These are phyloP conservation scores for Triplophysa siluroides DNA, from an alignment of 2,113 vertebrate genomes.

Conservation along the genomic window DNA sequence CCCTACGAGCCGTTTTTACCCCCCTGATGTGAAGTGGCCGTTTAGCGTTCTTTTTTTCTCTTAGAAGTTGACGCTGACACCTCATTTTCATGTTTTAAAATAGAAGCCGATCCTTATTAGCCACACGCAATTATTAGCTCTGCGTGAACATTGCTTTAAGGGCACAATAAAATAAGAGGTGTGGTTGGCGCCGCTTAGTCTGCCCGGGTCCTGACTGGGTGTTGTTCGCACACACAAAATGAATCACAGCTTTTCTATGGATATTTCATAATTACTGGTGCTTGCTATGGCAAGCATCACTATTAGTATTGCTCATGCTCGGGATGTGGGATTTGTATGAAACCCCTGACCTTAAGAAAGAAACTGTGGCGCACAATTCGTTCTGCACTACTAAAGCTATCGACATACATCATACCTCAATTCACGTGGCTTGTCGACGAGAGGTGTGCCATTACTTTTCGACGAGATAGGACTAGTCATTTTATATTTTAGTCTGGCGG, in stretches of 20 bases:
- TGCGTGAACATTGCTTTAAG: not conserved
- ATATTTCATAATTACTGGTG: constrained; percentile 20
- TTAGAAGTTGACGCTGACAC: not conserved
- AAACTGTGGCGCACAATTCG: not conserved
- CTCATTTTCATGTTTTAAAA: constrained; percentile 31
- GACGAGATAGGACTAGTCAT: not conserved
- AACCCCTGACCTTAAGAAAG: not conserved
- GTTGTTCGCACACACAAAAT: constrained; percentile 20
- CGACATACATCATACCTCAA: not conserved
- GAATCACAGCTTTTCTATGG: constrained; percentile 5
- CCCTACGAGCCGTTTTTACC: constrained; percentile 37
- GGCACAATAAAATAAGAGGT: constrained; percentile 26
- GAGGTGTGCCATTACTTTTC: not conserved
- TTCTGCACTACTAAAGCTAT: not conserved
- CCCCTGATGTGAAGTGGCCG: constrained; percentile 29
- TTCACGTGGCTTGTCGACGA: constrained; percentile 2
- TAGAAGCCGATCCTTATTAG: constrained; percentile 7
- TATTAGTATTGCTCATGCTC: constrained; percentile 13
- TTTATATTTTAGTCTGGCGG: not conserved
- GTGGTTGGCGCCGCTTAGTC: constrained; percentile 24
- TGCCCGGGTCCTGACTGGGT: constrained; percentile 15
- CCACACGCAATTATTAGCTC: constrained; percentile 25
- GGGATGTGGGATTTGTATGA: not conserved
- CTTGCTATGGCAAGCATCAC: constrained; percentile 17
- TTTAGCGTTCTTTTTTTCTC: constrained; percentile 12